A percentile compares a stretch with the other conserved stretches of the same genome.
phyloP scores from a whole-genome alignment of 53 echinoderm and acorn worm species.

The Paracentrotus lividus region DNA sequence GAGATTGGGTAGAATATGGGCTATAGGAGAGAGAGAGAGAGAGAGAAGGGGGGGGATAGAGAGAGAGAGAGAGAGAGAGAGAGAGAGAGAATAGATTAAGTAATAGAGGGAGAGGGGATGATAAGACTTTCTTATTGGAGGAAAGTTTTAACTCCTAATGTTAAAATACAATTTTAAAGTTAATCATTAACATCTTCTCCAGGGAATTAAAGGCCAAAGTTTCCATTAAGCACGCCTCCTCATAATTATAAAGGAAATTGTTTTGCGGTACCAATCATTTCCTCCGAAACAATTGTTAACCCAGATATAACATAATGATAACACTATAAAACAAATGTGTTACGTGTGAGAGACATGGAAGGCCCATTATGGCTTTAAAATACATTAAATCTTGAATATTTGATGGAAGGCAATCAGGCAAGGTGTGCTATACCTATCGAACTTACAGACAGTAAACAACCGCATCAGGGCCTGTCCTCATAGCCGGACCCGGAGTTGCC shows the following conservation, averaged over 20 bases:
- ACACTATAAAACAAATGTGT: neutral
- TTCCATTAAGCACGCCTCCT: neutral
- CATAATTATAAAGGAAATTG: neutral
- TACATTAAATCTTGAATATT: constrained; percentile 21
- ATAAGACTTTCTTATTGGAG: neutral
- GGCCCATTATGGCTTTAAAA: constrained; percentile 13
- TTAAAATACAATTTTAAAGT: neutral
- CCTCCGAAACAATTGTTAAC: neutral
- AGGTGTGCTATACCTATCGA: neutral
- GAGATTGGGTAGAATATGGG: neutral
- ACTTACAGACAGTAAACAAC: neutral
- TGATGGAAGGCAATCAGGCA: neutral
- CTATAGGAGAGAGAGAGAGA: neutral
- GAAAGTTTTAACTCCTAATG: neutral
- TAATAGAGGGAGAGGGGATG: neutral
- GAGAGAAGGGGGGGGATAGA: neutral
- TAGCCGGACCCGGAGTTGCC: no score
- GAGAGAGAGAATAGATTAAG: neutral
- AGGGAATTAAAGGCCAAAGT: neutral
- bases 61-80: neutral
- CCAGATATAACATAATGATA: neutral
- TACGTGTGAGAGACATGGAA: neutral
- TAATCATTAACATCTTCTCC: neutral
- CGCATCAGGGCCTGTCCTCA: neutral
- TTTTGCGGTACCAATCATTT: neutral